Percentiles rank a stretch among this genome's conserved stretches.
Conservation (phyloP, 2,797 vertebrate genomes). For the Parauchenoglanis punctatus region DNA sequence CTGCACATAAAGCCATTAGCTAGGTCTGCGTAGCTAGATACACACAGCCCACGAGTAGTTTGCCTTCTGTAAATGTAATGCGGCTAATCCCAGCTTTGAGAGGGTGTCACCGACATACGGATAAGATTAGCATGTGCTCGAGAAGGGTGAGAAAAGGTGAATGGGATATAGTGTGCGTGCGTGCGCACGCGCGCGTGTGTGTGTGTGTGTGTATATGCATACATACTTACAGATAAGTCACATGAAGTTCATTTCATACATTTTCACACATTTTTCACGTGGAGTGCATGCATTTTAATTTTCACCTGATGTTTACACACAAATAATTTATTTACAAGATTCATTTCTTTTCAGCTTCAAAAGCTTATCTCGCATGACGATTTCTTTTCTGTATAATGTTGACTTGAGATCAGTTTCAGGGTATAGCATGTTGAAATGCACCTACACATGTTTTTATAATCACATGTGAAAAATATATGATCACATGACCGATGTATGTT, state of each 20-base stretch:
- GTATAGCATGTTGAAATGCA: background rate
- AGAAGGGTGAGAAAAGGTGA: background rate
- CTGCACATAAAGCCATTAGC: constrained; percentile 55
- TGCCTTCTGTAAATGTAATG: constrained; percentile 47
- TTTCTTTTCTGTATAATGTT: background rate
- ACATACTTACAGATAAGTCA: background rate
- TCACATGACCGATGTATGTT: background rate
- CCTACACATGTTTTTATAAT: background rate
- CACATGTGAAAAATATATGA: background rate
- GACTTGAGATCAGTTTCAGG: background rate
- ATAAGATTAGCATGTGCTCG: constrained; percentile 3
- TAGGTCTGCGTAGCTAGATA: constrained; percentile 56
- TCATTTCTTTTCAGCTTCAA: background rate
- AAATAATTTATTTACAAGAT: background rate
- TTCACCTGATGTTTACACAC: background rate
- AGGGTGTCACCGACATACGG: constrained; percentile 37
- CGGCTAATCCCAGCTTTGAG: constrained; percentile 44
- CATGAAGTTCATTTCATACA: background rate
- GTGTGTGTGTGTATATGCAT: background rate
- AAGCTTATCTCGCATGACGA: background rate
- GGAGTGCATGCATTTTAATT: background rate
- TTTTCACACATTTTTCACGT: background rate
- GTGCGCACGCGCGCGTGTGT: constrained; percentile 7
- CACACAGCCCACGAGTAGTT: constrained; percentile 46
- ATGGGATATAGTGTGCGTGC: background rate